A percentile compares a stretch with the other conserved stretches of the same genome.
These are phyloP conservation scores for Parauchenoglanis ngamensis DNA, from an alignment of 2,797 vertebrate species.

Conservation along the genomic window DNA sequence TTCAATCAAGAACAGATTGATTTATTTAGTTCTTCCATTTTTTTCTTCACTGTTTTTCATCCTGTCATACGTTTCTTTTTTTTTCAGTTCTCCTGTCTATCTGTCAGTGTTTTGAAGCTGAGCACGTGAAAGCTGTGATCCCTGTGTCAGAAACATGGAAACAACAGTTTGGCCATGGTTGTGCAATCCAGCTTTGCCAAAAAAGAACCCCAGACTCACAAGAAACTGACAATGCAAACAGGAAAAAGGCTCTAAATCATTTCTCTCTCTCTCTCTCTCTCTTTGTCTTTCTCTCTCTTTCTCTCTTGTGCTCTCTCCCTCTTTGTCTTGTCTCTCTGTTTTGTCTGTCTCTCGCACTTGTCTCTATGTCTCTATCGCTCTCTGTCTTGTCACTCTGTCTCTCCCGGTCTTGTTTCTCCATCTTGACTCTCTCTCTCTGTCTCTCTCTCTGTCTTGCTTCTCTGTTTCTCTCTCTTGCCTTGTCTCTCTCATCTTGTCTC, in stretches of 20 bases:
- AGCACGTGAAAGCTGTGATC: slow-evolving; percentile 2
- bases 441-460: neutral
- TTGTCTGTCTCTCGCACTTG: neutral
- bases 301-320: neutral
- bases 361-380: neutral
- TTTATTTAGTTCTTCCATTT: slow-evolving; percentile 31
- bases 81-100: neutral
- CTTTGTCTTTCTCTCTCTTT: neutral
- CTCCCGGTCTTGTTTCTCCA: neutral
- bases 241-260: slow-evolving; percentile 59
- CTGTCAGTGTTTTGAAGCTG: slow-evolving; percentile 20
- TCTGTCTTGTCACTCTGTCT: neutral
- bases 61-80: neutral
- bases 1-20: slow-evolving; percentile 26
- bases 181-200: neutral
- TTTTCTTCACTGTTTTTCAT: slow-evolving; percentile 11
- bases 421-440: neutral
- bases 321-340: neutral
- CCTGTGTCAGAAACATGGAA: slow-evolving; percentile 16
- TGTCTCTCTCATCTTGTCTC: neutral
- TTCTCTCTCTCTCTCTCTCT: neutral
- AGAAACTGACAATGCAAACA: slow-evolving; percentile 67
- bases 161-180: neutral
- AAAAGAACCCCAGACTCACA: slow-evolving; percentile 48
- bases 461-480: neutral